Evolutionary conservation across 1,140 invertebrate genomes (phyloP).

Genomic region (Leguminivora glycinivorella): DNA sequence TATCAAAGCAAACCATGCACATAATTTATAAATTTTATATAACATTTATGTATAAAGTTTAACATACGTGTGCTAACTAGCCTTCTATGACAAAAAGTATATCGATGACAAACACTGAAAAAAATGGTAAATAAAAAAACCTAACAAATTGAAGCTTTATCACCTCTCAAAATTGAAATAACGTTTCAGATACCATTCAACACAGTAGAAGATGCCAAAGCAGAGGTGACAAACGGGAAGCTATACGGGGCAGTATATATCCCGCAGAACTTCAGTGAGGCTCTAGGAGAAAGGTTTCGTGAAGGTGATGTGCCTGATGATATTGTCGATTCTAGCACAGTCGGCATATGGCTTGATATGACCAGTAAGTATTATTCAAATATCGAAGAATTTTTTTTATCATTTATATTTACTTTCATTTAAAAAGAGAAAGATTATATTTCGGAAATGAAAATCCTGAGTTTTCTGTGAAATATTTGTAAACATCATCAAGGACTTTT

Average conservation of each 20-base stretch:
- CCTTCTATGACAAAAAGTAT: too few relatives aligned
- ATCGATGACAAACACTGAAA: too few relatives aligned
- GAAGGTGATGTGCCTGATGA: constrained; percentile 70
- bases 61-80: too few relatives aligned
- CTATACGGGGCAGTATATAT: constrained; percentile 87
- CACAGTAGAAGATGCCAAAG: constrained; percentile 79
- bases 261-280: constrained; percentile 86
- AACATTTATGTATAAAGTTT: too few relatives aligned
- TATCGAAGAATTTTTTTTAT: background rate
- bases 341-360: constrained; percentile 83
- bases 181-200: constrained; percentile 78
- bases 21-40: too few relatives aligned
- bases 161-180: background rate
- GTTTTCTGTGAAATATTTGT: too few relatives aligned
- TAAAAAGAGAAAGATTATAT: too few relatives aligned
- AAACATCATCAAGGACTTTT: too few relatives aligned
- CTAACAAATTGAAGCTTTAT: background rate
- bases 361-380: constrained; percentile 78
- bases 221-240: constrained; percentile 81
- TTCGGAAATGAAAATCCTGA: too few relatives aligned
- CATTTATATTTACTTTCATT: too few relatives aligned
- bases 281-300: constrained; percentile 80
- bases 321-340: constrained; percentile 58
- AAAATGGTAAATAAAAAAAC: too few relatives aligned
- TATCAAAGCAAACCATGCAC: too few relatives aligned